A percentile compares a stretch with the other conserved stretches of the same genome.
Evolutionary conservation across 2,797 vertebrate species (phyloP).

Genomic region (Peromyscus attwateri): DNA sequence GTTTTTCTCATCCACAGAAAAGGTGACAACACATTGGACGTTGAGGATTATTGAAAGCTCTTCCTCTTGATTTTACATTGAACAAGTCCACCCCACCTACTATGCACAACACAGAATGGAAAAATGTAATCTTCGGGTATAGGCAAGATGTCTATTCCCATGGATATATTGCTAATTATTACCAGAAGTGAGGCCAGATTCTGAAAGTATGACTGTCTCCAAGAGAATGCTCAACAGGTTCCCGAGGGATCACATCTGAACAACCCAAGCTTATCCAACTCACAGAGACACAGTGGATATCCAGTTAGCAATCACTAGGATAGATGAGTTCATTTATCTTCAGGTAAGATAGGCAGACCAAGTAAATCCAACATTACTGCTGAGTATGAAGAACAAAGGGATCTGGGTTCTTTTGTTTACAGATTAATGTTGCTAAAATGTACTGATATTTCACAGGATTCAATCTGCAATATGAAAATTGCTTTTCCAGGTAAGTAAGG

Average conservation of each 20-base stretch:
- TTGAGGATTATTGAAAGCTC: neutral
- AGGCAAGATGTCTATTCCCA: neutral
- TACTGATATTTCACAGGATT: constrained; percentile 14
- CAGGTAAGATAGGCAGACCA: neutral
- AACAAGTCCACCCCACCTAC: neutral
- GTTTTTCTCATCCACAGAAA: neutral
- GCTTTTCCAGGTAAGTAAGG: neutral
- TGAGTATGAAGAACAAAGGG: constrained; percentile 26
- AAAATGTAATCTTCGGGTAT: constrained; percentile 56
- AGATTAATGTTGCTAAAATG: neutral
- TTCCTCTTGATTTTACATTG: neutral
- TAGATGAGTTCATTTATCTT: neutral
- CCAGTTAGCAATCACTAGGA: neutral
- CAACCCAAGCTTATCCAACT: neutral
- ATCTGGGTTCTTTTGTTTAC: neutral
- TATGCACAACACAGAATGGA: neutral
- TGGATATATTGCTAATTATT: constrained; percentile 34
- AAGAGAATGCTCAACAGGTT: neutral
- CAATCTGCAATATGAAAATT: neutral
- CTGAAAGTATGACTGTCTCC: neutral
- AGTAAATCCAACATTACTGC: neutral
- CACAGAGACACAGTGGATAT: neutral
- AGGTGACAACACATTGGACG: neutral
- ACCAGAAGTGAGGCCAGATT: neutral
- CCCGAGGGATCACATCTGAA: neutral